Evolutionary conservation across 1,140 invertebrate species (phyloP), one percentile per base, ranked within the genome.

Genomic region (Tyrophagus putrescentiae): DNA sequence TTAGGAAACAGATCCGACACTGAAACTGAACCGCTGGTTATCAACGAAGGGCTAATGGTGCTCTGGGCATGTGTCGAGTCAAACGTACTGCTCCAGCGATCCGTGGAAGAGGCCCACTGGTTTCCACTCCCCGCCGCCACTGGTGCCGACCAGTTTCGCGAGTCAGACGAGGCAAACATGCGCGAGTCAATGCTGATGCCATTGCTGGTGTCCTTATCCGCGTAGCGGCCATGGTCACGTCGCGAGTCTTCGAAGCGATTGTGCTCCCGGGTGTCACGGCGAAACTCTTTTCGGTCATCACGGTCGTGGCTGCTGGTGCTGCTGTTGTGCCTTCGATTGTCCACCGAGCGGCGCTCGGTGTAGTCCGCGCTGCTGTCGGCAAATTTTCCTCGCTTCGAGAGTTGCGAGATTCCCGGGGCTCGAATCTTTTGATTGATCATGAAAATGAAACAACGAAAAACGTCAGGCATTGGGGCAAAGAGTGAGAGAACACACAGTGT

Each of bases 261-360:
- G 5, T 34, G 52, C 13, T 27, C 25, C 1, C 13, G 52, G n/a
- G 52, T 34, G 39, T 54, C 52, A 7, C 13, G 16, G 3, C 52
- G 45, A 48, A 48, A 48, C 45, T 48, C 45, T 48, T 48, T 48
- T 18, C 45, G 52, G 4, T 54, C 25, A 52, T 52, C 48, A 9
- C 52, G 52, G 39, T 54, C 52, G 27, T 48, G 23, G 18, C 45
- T 48, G 7, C n/a, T n/a, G n/a, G n/a, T n/a, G n/a, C n/a, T n/a
- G n/a, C 31, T 18, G 45, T 29, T 48, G 45, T 48, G 45, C 31
- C 45, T 48, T 48, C 45, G 45, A 7, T 6, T 48, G 9, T 48
- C 45, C n/a, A n/a, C n/a, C n/a, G n/a, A n/a, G n/a, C n/a, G n/a
- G n/a, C n/a, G n/a, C n/a, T n/a, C n/a, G n/a, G n/a, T n/a, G 31